Evolutionary conservation across 2,888 invertebrate genomes (phyloP), one percentile per base, ranked within the genome.

Genomic region (Ommatoiulus sabulosus): DNA sequence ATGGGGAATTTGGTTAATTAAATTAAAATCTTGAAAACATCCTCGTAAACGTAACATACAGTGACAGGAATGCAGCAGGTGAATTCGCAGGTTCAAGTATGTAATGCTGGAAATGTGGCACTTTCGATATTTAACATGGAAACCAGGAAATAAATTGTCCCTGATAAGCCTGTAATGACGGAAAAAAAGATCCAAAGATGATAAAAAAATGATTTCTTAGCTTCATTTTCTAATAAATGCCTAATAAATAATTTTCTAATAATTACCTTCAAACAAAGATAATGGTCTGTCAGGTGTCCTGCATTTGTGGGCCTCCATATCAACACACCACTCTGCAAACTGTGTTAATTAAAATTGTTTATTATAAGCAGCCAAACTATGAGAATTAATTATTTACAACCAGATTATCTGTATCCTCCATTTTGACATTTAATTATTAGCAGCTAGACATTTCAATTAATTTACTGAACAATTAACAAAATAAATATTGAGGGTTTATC

Each of bases 321-420:
- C 94, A 87, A 95, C 94, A 91, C 97, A 96, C 96, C 96, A 97
- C 90, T 96, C 95, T 90, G 95, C 95, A 93, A 97, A 97, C 93
- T 95, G 95, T n/a, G n/a, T 89, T 94, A 89, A 20, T 12, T 10
- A 87, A n/a, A 52, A 3, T 52, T 63, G 24, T 72, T 57, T 10
- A 89, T 20, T 8, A n/a, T n/a, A n/a, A n/a, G n/a, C n/a, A n/a
- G n/a, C n/a, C n/a, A n/a, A n/a, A n/a, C n/a, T n/a, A n/a, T n/a
- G n/a, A n/a, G n/a, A n/a, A n/a, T n/a, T n/a, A n/a, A n/a, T n/a
- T n/a, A n/a, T n/a, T n/a, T n/a, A n/a, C n/a, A n/a, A n/a, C n/a
- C n/a, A n/a, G n/a, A n/a, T n/a, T n/a, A n/a, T n/a, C n/a, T n/a
- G n/a, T n/a, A n/a, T n/a, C n/a, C n/a, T n/a, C n/a, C n/a, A n/a